Percentiles rank a stretch among this genome's conserved stretches.
Evolutionary conservation across 2,888 invertebrate species (phyloP).

Genomic region (Eustalomyia histrio): DNA sequence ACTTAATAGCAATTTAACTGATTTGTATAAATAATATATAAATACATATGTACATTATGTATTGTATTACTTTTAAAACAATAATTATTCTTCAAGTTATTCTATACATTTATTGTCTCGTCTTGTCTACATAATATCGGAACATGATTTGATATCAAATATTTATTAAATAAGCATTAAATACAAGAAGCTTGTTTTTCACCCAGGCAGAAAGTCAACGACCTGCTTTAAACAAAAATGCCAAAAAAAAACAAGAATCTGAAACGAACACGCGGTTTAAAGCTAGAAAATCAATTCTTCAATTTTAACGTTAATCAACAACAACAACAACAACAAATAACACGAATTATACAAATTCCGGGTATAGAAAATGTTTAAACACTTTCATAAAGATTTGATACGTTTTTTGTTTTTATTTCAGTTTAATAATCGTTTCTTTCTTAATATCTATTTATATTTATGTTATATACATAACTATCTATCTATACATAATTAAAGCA

Average conservation of each 20-base stretch:
- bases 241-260: slow-evolving; percentile 38
- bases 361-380: slow-evolving; percentile 27
- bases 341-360: slow-evolving; percentile 50
- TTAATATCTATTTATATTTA: not conserved
- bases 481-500: slow-evolving; percentile 24
- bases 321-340: slow-evolving; percentile 29
- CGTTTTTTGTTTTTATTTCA: not conserved
- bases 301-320: slow-evolving; percentile 29
- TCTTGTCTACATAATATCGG: slow-evolving; percentile 39
- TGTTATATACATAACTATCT: not conserved
- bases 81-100: slow-evolving; percentile 47
- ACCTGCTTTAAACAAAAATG: slow-evolving; percentile 66
- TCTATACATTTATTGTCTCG: slow-evolving; percentile 51
- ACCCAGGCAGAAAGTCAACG: slow-evolving; percentile 71
- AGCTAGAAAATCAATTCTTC: slow-evolving; percentile 61
- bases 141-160: slow-evolving; percentile 73
- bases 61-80: slow-evolving; percentile 28
- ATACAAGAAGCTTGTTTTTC: slow-evolving; percentile 62
- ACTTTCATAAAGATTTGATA: slow-evolving; percentile 3
- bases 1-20: slow-evolving; percentile 32
- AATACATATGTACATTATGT: not conserved
- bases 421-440: not conserved
- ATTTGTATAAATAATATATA: slow-evolving; percentile 23
- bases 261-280: slow-evolving; percentile 58
- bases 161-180: slow-evolving; percentile 76